Evolutionary conservation across 1,140 invertebrate genomes (phyloP).

Genomic region (Drosophila parabipectinata): DNA sequence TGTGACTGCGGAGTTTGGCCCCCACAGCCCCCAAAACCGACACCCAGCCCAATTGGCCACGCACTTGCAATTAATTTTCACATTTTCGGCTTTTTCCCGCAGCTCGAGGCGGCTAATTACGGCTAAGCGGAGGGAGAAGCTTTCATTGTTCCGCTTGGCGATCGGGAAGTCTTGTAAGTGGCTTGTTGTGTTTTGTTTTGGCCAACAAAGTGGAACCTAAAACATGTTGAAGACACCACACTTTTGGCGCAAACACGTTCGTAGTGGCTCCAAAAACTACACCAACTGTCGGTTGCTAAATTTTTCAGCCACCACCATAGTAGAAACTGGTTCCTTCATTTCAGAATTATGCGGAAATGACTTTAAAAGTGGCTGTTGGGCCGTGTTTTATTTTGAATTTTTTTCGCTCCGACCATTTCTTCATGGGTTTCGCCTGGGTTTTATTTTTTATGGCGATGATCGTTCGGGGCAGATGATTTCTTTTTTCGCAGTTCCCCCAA

Average conservation of each 20-base stretch:
- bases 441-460: slow-evolving; percentile 32
- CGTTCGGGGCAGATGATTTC: slow-evolving; percentile 55
- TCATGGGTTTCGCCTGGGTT: slow-evolving; percentile 7
- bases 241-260: slow-evolving; percentile 47
- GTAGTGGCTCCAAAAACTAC: slow-evolving; percentile 27
- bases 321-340: slow-evolving; percentile 65
- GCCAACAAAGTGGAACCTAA: slow-evolving; percentile 72
- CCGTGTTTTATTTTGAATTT: slow-evolving; percentile 39
- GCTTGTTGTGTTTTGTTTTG: slow-evolving; percentile 49
- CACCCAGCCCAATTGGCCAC: slow-evolving; percentile 35
- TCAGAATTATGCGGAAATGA: slow-evolving; percentile 77
- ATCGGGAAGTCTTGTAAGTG: slow-evolving; percentile 39
- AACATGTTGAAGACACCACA: slow-evolving; percentile 26
- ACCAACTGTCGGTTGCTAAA: slow-evolving; percentile 35
- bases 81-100: slow-evolving; percentile 44
- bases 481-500: slow-evolving; percentile 44
- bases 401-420: slow-evolving; percentile 28
- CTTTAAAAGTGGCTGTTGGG: slow-evolving; percentile 50
- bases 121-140: slow-evolving; percentile 49
- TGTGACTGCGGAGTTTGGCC: slow-evolving; percentile 24
- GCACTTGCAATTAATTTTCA: slow-evolving; percentile 67
- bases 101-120: slow-evolving; percentile 53
- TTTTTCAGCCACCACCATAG: slow-evolving; percentile 37
- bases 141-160: slow-evolving; percentile 60
- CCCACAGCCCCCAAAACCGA: not conserved